A percentile compares a stretch with the other conserved stretches of the same genome.
phyloP scores from a whole-genome alignment of 2,888 invertebrate genomes.

The Ophion ventricosus region DNA sequence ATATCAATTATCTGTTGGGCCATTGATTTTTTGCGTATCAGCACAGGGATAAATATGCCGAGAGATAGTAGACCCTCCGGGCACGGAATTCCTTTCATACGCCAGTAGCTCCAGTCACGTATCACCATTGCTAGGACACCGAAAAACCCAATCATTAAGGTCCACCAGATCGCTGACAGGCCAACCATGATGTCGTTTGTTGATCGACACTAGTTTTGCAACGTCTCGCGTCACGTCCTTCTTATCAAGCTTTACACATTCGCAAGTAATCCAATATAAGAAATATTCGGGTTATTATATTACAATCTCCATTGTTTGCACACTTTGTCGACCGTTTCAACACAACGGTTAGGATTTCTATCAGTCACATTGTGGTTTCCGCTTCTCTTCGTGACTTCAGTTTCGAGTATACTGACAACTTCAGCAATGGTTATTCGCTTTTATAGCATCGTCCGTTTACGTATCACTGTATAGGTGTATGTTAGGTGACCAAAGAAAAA shows the following conservation, averaged over 20 bases:
- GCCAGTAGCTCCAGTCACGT: conserved; percentile 70
- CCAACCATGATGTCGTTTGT: not conserved
- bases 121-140: conserved; percentile 22
- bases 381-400: not conserved
- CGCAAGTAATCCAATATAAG: too few species aligned
- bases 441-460: not conserved
- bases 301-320: not conserved
- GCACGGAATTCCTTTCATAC: conserved; percentile 65
- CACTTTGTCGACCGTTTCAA: not conserved
- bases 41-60: conserved; percentile 59
- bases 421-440: not conserved
- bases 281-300: not conserved
- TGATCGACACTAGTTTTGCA: not conserved
- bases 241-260: too few species aligned
- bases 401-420: not conserved
- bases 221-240: not conserved
- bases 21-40: conserved; percentile 56
- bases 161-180: conserved; percentile 25
- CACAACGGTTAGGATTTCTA: not conserved
- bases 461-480: not conserved
- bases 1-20: conserved; percentile 27
- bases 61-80: conserved; percentile 53
- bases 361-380: not conserved
- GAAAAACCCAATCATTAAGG: conserved; percentile 42
- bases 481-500: not conserved